phyloP scores from a whole-genome alignment of 2,888 invertebrate genomes.

The Branchipolynoe longqiensis region DNA sequence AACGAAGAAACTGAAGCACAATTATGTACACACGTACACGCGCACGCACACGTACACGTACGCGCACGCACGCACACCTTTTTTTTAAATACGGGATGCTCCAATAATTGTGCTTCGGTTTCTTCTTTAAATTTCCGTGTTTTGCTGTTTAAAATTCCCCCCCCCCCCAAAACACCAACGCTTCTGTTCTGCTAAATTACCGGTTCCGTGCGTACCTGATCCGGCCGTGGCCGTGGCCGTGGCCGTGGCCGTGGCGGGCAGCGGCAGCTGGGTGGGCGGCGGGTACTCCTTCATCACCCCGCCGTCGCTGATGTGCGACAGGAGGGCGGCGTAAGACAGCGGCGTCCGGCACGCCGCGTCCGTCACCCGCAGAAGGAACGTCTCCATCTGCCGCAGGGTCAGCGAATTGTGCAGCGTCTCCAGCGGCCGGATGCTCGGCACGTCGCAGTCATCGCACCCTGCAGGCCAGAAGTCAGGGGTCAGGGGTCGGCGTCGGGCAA shows the following conservation, averaged over 20 bases:
- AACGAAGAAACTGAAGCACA: too few relatives aligned
- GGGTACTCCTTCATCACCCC: too few relatives aligned
- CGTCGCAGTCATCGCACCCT: conserved; percentile 67
- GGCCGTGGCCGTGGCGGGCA: conserved; percentile 14
- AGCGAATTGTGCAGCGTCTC: conserved; percentile 98
- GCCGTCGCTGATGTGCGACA: conserved; percentile 13
- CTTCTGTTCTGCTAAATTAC: too few relatives aligned
- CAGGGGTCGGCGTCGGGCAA: too few relatives aligned
- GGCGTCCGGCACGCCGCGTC: conserved; percentile 60
- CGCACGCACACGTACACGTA: too few relatives aligned
- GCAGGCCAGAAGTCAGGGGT: background rate
- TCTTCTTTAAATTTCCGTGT: too few relatives aligned
- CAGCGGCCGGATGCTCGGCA: conserved; percentile 95
- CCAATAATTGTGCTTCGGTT: too few relatives aligned
- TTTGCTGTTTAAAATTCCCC: too few relatives aligned
- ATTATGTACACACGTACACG: too few relatives aligned
- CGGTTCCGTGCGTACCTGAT: conserved; percentile 40
- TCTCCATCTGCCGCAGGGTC: conserved; percentile 94
- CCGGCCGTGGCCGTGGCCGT: background rate
- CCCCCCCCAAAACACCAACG: too few relatives aligned
- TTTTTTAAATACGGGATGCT: too few relatives aligned
- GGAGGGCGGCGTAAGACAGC: conserved; percentile 61
- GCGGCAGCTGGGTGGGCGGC: background rate
- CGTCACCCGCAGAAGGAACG: conserved; percentile 85
- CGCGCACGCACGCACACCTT: too few relatives aligned